A percentile compares a stretch with the other conserved stretches of the same genome.
phyloP scores from a whole-genome alignment of 2,797 vertebrate genomes.

The Spea hammondii region DNA sequence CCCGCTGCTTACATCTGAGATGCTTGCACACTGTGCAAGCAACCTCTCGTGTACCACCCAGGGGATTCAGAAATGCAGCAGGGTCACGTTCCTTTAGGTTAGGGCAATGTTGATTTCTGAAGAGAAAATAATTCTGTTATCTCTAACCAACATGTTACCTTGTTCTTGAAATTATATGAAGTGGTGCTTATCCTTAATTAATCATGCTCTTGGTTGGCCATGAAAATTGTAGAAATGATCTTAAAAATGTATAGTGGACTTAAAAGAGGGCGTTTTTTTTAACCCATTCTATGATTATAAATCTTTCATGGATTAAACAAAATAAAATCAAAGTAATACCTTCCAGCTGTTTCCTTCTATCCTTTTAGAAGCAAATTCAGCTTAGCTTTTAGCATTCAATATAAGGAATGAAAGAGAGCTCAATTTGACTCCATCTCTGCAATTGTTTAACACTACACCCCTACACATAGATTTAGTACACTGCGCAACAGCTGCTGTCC shows the following conservation, averaged over 20 bases:
- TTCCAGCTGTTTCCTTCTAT: background rate
- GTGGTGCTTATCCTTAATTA: no score
- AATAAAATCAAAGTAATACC: background rate
- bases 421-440: conserved; percentile 11
- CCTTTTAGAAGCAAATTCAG: background rate
- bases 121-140: no score
- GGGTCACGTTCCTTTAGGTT: no score
- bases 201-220: no score
- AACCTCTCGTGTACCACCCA: no score
- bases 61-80: no score
- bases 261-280: background rate
- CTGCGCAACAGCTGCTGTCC: background rate
- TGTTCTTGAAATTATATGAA: no score
- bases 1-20: no score
- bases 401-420: background rate
- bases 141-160: no score
- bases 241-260: background rate
- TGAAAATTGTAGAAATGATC: no score
- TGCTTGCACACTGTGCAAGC: no score
- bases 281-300: background rate
- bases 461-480: conserved; percentile 5
- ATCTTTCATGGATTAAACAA: background rate
- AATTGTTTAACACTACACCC: background rate
- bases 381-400: conserved; percentile 11
- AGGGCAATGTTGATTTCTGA: no score